A percentile compares a stretch with the other conserved stretches of the same genome.
phyloP scores from a whole-genome alignment of 2,888 invertebrate genomes.

The Leptinotarsa peninsularis region DNA sequence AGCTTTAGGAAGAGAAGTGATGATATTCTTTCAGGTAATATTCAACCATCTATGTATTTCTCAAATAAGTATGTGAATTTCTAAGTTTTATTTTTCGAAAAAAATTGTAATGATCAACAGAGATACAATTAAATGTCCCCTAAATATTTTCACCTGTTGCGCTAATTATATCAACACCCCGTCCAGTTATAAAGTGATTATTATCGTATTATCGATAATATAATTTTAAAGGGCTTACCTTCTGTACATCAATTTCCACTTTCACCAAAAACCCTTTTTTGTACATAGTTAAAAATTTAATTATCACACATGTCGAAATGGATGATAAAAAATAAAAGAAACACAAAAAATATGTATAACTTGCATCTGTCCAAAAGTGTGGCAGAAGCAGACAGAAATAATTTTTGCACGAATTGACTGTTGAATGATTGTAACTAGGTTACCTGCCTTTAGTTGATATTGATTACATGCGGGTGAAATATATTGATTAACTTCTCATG shows the following conservation, averaged over 20 bases:
- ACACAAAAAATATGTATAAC: conserved; percentile 12
- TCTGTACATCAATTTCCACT: conserved; percentile 71
- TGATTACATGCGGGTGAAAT: conserved; percentile 28
- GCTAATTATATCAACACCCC: not conserved
- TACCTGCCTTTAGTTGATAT: conserved; percentile 13
- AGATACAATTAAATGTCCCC: too few species aligned
- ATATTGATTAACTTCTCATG: conserved; percentile 4
- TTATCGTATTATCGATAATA: not conserved
- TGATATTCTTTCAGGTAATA: too few species aligned
- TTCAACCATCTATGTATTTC: too few species aligned
- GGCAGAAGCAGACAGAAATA: conserved; percentile 7
- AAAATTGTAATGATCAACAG: too few species aligned
- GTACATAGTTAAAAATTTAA: conserved; percentile 50
- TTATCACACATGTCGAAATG: conserved; percentile 17
- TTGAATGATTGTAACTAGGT: conserved; percentile 23
- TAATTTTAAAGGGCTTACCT: conserved; percentile 62
- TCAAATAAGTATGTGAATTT: too few species aligned
- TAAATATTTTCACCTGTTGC: not conserved
- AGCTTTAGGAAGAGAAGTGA: too few species aligned
- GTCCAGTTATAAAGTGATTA: not conserved
- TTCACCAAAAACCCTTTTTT: conserved; percentile 71
- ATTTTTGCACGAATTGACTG: conserved; percentile 13
- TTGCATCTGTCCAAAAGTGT: conserved; percentile 22
- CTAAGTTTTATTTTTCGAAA: too few species aligned
- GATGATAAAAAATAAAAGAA: conserved; percentile 21